Evolutionary conservation across 1,140 invertebrate species (phyloP).

Genomic region (Papilio polytes): DNA sequence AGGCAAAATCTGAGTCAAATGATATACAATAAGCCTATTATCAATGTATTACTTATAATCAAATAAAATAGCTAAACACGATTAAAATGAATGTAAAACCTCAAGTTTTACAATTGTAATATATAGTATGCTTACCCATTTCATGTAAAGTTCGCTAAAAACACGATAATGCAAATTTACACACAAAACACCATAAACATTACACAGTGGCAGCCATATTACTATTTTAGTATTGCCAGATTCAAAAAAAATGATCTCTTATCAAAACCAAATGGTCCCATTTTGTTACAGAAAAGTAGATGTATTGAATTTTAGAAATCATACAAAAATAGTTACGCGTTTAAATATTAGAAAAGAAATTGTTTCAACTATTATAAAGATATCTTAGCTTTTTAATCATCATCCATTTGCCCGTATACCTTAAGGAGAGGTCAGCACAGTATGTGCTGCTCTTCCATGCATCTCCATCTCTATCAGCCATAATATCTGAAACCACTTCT

Average conservation of each 20-base stretch:
- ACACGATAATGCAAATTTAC: slow-evolving; percentile 58
- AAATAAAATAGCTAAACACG: not conserved
- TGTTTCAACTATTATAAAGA: not conserved
- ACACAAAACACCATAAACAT: slow-evolving; percentile 75
- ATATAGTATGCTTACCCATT: slow-evolving; percentile 66
- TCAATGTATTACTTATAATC: slow-evolving; percentile 12
- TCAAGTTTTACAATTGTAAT: not conserved
- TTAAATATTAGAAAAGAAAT: not conserved
- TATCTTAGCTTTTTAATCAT: not conserved
- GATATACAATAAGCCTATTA: slow-evolving; percentile 26
- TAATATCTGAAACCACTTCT: too few species aligned
- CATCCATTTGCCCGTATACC: too few species aligned
- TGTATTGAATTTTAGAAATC: not conserved
- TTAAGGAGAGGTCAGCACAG: too few species aligned
- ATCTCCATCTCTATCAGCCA: too few species aligned
- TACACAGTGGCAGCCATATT: slow-evolving; percentile 72
- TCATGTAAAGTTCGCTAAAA: slow-evolving; percentile 53
- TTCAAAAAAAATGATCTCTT: not conserved
- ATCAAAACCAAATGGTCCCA: not conserved
- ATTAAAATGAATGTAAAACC: not conserved
- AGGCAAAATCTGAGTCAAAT: slow-evolving; percentile 28
- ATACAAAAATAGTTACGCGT: not conserved
- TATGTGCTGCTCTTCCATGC: too few species aligned
- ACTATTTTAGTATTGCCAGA: slow-evolving; percentile 55
- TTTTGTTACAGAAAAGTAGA: not conserved